Percentiles rank a stretch among this genome's conserved stretches.
phyloP scores from a whole-genome alignment of 2,797 vertebrate species.

The Leptodactylus fallax region DNA sequence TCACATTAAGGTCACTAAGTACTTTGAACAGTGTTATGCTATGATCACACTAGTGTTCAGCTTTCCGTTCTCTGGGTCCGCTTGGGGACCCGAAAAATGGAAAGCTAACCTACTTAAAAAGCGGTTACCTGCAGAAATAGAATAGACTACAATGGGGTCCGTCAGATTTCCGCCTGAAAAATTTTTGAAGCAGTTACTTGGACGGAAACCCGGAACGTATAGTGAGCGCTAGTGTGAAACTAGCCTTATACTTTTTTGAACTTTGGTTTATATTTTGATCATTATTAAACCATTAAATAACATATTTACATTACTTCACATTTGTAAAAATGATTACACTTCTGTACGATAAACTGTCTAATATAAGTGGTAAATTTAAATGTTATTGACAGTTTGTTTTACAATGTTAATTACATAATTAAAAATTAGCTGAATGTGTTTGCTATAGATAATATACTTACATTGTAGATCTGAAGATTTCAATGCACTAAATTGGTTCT shows the following conservation, averaged over 20 bases:
- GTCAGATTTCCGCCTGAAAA: no score
- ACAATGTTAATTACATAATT: not conserved
- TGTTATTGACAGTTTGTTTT: not conserved
- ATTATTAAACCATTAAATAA: not conserved
- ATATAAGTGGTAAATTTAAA: not conserved
- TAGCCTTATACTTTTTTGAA: not conserved
- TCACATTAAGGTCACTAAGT: no score
- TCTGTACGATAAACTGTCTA: not conserved
- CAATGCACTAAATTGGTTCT: slow-evolving; percentile 10
- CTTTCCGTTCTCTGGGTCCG: no score
- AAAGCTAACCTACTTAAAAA: no score
- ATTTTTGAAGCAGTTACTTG: no score
- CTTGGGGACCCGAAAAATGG: no score
- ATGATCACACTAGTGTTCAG: no score
- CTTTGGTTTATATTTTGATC: not conserved
- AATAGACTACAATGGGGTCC: no score
- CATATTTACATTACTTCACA: not conserved
- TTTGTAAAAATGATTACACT: not conserved
- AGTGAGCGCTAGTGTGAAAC: no score
- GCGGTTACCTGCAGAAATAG: no score
- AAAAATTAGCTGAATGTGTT: not conserved
- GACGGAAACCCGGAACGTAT: no score
- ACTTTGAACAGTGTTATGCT: no score
- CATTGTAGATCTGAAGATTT: not conserved
- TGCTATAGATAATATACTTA: not conserved